phyloP scores from a whole-genome alignment of 2,113 vertebrate genomes.

The Propithecus coquereli region DNA sequence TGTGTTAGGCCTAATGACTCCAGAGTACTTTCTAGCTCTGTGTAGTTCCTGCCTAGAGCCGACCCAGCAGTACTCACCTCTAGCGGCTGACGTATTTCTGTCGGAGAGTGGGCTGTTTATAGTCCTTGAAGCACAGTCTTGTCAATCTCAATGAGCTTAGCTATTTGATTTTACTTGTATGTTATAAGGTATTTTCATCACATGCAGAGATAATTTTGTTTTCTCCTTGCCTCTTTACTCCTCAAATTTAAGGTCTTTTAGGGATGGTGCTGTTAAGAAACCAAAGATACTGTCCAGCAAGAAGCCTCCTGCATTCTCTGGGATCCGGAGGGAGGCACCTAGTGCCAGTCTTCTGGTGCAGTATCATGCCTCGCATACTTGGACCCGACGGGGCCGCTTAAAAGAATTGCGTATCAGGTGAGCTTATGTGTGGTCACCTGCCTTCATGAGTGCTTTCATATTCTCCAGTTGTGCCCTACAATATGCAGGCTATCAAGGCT shows the following conservation, averaged over 20 bases:
- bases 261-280: conserved; percentile 41
- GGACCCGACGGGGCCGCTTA: conserved; percentile 83
- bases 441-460: background rate
- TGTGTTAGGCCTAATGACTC: background rate
- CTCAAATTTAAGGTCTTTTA: conserved; percentile 65
- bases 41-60: background rate
- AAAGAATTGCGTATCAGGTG: conserved; percentile 86
- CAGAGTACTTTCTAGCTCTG: background rate
- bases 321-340: background rate
- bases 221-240: background rate
- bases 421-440: background rate
- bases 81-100: background rate
- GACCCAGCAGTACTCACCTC: background rate
- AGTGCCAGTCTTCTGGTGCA: conserved; percentile 22
- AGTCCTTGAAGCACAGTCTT: background rate
- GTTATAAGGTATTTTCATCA: background rate
- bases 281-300: background rate
- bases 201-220: background rate
- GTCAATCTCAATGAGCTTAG: background rate
- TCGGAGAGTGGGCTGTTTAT: background rate
- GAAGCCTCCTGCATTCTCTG: background rate
- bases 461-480: background rate
- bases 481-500: background rate
- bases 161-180: background rate
- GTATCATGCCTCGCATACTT: conserved; percentile 71